These are phyloP conservation scores for Kryptopterus vitreolus DNA, from an alignment of 2,797 vertebrate species.

Conservation along the genomic window DNA sequence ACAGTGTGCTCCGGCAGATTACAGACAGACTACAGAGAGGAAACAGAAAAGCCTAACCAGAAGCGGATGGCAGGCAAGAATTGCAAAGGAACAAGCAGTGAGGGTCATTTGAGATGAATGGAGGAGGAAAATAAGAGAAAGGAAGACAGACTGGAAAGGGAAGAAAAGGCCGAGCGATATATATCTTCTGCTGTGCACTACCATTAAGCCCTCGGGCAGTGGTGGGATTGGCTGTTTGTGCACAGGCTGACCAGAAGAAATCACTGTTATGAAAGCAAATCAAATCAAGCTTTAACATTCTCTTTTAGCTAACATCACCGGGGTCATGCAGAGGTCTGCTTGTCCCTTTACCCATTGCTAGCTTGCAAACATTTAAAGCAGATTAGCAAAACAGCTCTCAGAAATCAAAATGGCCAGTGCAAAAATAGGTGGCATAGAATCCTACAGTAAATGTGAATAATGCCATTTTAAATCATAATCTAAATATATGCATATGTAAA, in stretches of 20 bases:
- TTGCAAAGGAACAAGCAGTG: constrained; percentile 17
- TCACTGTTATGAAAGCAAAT: constrained; percentile 66
- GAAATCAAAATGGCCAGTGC: neutral
- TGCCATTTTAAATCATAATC: too few relatives aligned
- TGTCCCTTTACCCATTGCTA: constrained; percentile 17
- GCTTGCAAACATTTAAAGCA: constrained; percentile 32
- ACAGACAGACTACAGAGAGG: constrained; percentile 19
- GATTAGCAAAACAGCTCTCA: neutral
- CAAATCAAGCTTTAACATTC: constrained; percentile 56
- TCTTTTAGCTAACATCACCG: constrained; percentile 46
- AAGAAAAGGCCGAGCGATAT: constrained; percentile 25
- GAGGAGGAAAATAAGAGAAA: constrained; percentile 44
- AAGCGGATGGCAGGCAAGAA: neutral
- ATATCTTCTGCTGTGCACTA: constrained; percentile 50
- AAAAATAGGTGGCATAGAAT: neutral
- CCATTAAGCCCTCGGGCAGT: constrained; percentile 56
- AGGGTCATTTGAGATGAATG: constrained; percentile 41
- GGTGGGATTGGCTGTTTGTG: constrained; percentile 55
- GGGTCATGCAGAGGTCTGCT: constrained; percentile 48
- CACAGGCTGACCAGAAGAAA: constrained; percentile 60
- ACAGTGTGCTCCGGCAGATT: constrained; percentile 32
- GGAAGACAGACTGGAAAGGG: constrained; percentile 35
- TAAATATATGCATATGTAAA: too few relatives aligned
- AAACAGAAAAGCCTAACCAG: neutral
- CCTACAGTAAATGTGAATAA: neutral